These are phyloP conservation scores for Keiferia lycopersicella DNA, from an alignment of 2,888 invertebrate genomes.

Conservation along the genomic window DNA sequence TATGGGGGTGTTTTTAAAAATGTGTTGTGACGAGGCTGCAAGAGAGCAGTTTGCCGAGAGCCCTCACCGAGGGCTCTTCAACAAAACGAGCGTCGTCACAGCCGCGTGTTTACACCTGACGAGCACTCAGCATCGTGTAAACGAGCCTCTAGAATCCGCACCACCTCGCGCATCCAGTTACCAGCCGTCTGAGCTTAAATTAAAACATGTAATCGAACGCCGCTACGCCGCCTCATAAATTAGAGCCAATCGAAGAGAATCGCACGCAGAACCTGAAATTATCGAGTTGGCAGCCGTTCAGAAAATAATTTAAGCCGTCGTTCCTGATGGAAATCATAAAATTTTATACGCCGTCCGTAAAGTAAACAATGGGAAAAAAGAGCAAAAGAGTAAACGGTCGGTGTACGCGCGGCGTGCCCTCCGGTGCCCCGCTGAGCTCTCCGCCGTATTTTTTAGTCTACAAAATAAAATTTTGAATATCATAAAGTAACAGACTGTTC, in stretches of 20 bases:
- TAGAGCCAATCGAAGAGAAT: constrained; percentile 58
- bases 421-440: constrained; percentile 51
- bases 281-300: constrained; percentile 74
- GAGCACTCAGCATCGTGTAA: constrained; percentile 45
- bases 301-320: constrained; percentile 70
- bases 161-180: constrained; percentile 31
- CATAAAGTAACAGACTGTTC: constrained; percentile 40
- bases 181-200: constrained; percentile 34
- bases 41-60: constrained; percentile 70
- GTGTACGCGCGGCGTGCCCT: constrained; percentile 54
- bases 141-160: constrained; percentile 25
- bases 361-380: constrained; percentile 79
- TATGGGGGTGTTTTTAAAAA: constrained; percentile 51
- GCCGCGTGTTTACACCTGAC: constrained; percentile 63
- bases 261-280: constrained; percentile 55
- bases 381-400: constrained; percentile 60
- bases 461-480: constrained; percentile 53
- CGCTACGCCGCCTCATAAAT: constrained; percentile 55
- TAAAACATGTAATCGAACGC: constrained; percentile 47
- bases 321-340: constrained; percentile 73
- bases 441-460: constrained; percentile 49
- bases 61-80: constrained; percentile 57
- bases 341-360: constrained; percentile 69
- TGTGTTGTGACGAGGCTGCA: constrained; percentile 57
- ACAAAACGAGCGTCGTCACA: constrained; percentile 57